Base-by-base conservation (phyloP, 2,888 invertebrate species). In the Eupithecia vulgata region DNA sequence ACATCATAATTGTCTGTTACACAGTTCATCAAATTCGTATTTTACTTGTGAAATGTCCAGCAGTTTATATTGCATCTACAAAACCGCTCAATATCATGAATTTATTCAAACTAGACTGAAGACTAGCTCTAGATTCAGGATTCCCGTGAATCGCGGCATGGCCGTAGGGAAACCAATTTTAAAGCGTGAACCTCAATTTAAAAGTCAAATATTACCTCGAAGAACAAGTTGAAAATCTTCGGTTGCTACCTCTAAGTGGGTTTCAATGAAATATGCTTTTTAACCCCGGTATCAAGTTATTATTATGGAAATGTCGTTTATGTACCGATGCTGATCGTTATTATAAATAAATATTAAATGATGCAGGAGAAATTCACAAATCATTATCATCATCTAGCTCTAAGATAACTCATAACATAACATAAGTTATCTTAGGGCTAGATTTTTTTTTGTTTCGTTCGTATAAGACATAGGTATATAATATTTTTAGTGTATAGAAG, bases 181-280 rank as follows among this genome's bases (percentile, higher is more conserved):
- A 84, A 82, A 84, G 78, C 79, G 79, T 75, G 82, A 79, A 80
- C 78, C 79, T 70, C 75, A 79, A 86, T 88, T 87, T 88, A 82
- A 88, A 87, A 88, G 84, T 88, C 87, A 85, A 86, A 86, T 84
- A 84, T 79, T 78, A 74, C 73, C 71, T 79, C 37, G 66, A 61
- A 73, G 78, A 61, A 67, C 68, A 68, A 69, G 62, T 66, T 71
- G 37, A 57, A 69, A 70, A 71, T 70, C 72, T 75, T 64, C n/a
- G 57, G 35, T 67, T 40, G 35, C 40, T 40, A 67, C 68, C 25
- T 35, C 59, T 68, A 57, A 37, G 37, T 52, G 52, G 64, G 42
- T 65, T 72, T 52, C 15, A 61, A 66, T 59, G 25, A 25, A 65
- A 40, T 65, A 65, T 65, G 25, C 65, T 65, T 37, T 65, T 40